Evolutionary conservation across 2,113 vertebrate species (phyloP).

Genomic region (Paraplagusia blochii): DNA sequence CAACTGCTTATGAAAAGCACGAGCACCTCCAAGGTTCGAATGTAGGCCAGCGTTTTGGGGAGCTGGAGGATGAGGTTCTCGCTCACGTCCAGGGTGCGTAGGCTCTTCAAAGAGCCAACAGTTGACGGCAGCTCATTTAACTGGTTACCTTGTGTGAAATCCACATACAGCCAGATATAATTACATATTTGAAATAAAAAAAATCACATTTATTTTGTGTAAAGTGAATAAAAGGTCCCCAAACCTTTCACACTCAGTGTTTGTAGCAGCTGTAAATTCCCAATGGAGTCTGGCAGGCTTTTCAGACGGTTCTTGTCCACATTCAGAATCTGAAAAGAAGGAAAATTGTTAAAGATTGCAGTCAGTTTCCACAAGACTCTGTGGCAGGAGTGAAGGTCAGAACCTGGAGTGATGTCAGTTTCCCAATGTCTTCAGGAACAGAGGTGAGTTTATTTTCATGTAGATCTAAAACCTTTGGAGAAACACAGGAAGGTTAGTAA

Average conservation of each 20-base stretch:
- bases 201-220: too few relatives aligned
- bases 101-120: conserved; percentile 76
- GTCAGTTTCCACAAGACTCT: not conserved
- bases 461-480: conserved; percentile 87
- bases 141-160: conserved; percentile 76
- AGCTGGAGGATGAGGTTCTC: conserved; percentile 81
- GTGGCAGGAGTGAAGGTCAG: not conserved
- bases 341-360: not conserved
- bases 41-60: conserved; percentile 77
- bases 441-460: conserved; percentile 86
- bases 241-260: conserved; percentile 89
- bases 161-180: not conserved
- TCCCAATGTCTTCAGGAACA: conserved; percentile 86
- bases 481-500: not conserved
- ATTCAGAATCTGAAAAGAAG: conserved; percentile 85
- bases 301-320: conserved; percentile 86
- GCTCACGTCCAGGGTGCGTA: conserved; percentile 83
- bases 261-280: conserved; percentile 84
- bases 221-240: not conserved
- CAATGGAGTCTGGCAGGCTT: conserved; percentile 81
- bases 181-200: not conserved
- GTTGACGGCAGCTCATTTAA: conserved; percentile 79
- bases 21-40: conserved; percentile 83
- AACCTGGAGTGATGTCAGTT: conserved; percentile 74
- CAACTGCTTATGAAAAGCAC: too few relatives aligned